Conservation (phyloP, 2,113 vertebrate genomes). For the Macroglossus sobrinus region DNA sequence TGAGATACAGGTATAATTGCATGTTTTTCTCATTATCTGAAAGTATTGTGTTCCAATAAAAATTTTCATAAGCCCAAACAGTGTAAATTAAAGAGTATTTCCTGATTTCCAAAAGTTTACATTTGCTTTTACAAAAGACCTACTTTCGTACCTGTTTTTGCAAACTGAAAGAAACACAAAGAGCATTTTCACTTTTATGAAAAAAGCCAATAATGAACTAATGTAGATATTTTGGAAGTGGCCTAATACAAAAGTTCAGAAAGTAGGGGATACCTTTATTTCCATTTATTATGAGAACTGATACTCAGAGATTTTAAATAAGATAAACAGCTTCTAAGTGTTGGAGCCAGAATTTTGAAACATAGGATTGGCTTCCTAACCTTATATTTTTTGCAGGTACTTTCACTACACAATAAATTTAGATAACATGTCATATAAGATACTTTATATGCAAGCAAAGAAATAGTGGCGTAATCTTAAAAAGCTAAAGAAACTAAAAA, state of each 20-base stretch:
- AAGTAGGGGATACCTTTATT: not conserved
- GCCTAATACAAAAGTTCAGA: not conserved
- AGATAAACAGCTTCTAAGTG: not conserved
- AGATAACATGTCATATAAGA: not conserved
- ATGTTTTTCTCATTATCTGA: not conserved
- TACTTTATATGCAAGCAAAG: not conserved
- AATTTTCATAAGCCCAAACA: not conserved
- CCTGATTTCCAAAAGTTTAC: not conserved
- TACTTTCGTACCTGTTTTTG: not conserved
- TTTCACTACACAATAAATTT: not conserved
- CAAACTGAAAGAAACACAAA: not conserved
- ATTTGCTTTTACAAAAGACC: not conserved
- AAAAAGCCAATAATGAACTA: not conserved
- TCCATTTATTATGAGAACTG: not conserved
- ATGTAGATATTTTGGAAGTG: not conserved
- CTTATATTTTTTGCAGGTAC: not conserved
- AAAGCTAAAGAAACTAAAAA: not conserved
- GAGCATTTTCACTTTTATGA: not conserved
- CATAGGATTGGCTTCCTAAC: not conserved
- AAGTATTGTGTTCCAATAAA: not conserved
- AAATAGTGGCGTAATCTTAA: not conserved
- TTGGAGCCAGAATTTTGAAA: not conserved
- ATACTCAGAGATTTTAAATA: not conserved
- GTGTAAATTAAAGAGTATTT: not conserved
- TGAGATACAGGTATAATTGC: not conserved